Conservation (phyloP, 2,888 invertebrate genomes). For the Cylloceria caligata region DNA sequence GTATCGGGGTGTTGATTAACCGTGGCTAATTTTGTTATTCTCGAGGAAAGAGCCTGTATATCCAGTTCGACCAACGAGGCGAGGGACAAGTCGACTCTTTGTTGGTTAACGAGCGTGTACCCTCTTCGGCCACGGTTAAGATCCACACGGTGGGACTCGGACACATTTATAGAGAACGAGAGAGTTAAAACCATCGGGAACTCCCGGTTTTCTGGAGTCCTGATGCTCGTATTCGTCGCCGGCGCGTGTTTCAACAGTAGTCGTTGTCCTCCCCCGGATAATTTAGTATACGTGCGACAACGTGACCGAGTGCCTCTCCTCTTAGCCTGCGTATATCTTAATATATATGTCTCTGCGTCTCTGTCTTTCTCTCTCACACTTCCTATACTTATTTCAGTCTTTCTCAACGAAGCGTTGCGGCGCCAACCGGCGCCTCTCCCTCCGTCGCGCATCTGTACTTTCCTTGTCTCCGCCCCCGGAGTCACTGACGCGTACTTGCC, state of each 20-base stretch:
- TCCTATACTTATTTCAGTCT: constrained; percentile 24
- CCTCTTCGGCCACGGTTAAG: constrained; percentile 13
- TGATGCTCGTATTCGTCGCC: constrained; percentile 3
- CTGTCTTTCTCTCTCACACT: background rate
- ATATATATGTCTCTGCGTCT: background rate
- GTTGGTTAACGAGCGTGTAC: constrained; percentile 61
- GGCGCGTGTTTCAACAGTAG: constrained; percentile 20
- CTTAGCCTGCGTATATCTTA: constrained; percentile 9
- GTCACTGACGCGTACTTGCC: background rate
- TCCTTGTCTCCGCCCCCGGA: background rate
- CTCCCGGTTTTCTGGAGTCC: constrained; percentile 24
- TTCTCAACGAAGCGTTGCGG: constrained; percentile 44
- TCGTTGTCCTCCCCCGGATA: constrained; percentile 48
- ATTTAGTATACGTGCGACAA: constrained; percentile 58
- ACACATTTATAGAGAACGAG: constrained; percentile 23
- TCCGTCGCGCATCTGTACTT: background rate
- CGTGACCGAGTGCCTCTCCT: constrained; percentile 43
- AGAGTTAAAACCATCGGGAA: constrained; percentile 37
- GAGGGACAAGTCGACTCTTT: constrained; percentile 42
- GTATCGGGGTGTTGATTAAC: constrained; percentile 53
- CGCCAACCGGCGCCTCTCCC: constrained; percentile 46
- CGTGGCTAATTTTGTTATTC: constrained; percentile 65
- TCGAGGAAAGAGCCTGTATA: constrained; percentile 23
- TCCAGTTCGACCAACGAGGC: constrained; percentile 34
- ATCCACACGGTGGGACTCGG: background rate